Base-by-base conservation (phyloP, 2,888 invertebrate genomes). In the Tetrapedia diversipes region DNA sequence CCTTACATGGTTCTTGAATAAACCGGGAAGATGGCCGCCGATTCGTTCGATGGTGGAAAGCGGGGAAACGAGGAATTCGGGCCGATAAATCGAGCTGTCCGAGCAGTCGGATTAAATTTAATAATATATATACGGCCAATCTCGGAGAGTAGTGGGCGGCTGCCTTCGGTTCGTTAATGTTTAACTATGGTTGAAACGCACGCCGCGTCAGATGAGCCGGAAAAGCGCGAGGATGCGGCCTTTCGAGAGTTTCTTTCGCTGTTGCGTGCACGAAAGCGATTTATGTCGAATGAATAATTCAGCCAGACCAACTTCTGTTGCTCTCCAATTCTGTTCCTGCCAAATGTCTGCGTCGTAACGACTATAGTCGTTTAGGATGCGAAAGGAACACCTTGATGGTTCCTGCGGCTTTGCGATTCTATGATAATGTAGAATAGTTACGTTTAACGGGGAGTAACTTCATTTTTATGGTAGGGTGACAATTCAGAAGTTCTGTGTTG, bases 101-200 rank as follows among this genome's bases (percentile, higher is more conserved):
- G 80, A 79, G 82, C 82, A 72, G 77, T 67, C 41, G 80, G 84
- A 88, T 89, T 84, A 86, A 88, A 89, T 88, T 89, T 86, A 89
- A 89, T 89, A 89, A 89, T 88, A 87, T 81, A 87, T 80, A 83
- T 76, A 77, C 82, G 68, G 71, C 79, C 87, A 89, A 89, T 89
- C 89, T 86, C 81, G 77, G 82, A 78, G 79, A 88, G 88, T 88
- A 86, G 80, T 69, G 56, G 68, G 63, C 66, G 66, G 41, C 66
- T 61, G 75, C 65, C 61, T 74, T 77, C 54, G 41, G 51, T 66
- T 80, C 81, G 79, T 89, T 86, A 89, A 89, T 89, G 83, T 86
- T 89, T 89, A 80, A 89, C 83, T 82, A 81, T 77, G 71, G 71
- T 64, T 70, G 81, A 78, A 84, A 80, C 72, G 75, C 74, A 66